Base-by-base conservation (phyloP, 2,888 invertebrate genomes). In the Itoplectis maculator region DNA sequence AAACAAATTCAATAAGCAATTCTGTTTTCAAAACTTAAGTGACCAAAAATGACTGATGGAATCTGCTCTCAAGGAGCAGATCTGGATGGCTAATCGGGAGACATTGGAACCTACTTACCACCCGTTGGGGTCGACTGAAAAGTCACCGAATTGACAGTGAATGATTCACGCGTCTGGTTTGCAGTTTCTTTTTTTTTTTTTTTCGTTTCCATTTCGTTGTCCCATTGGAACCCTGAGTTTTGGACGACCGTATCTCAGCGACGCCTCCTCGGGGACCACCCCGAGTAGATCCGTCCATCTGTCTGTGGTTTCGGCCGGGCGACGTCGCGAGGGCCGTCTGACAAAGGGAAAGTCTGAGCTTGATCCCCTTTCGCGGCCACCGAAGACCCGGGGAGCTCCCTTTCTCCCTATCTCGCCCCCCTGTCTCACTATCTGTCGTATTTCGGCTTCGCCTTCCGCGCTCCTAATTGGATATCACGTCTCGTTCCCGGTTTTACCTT, bases 401-500 rank as follows among this genome's bases (percentile, higher is more conserved):
- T 13, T 8, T 13, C 42, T 13, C 42, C n/a, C n/a, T n/a, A n/a
- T n/a, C n/a, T n/a, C n/a, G n/a, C n/a, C n/a, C 42, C 42, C 42
- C 42, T 13, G 1, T 59, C 59, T n/a, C 35, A 35, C 20, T 68
- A 29, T 47, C 20, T 47, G 18, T 40, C n/a, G 49, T 61, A 23
- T 51, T n/a, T 40, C 40, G 49, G 49, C 18, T 49, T 56, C 29
- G 15, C 61, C 35, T 42, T 13, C 29, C n/a, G 37, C 4, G n/a
- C 49, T 42, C 37, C 69, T 69, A 63, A 77, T 77, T 77, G 69
- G 69, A 59, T 59, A 70, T 40, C 23, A 61, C 61, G 8, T 61
- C 51, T 70, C 69, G 42, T 51, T 61, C 11, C 4, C 29, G 35
- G 20, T 11, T n/a, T 49, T 51, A 13, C n/a, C 63, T 37, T 63